These are phyloP conservation scores for Cynodonichthys magdalenae DNA, from an alignment of 2,797 vertebrate genomes.

Conservation along the genomic window DNA sequence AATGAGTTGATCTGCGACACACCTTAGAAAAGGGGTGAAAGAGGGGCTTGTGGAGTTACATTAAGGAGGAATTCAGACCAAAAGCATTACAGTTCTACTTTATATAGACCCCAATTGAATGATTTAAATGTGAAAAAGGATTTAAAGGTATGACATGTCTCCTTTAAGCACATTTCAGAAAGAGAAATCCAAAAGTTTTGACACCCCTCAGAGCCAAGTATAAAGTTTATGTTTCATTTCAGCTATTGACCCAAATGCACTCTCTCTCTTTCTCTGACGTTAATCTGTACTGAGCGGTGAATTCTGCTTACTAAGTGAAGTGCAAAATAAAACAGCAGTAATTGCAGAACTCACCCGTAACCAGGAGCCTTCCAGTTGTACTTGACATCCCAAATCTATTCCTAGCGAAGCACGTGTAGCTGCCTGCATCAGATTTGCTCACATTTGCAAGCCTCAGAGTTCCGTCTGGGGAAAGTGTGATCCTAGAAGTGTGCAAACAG, in stretches of 20 bases:
- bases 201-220: slow-evolving; percentile 29
- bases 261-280: slow-evolving; percentile 16
- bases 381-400: slow-evolving; percentile 93
- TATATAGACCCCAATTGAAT: no score
- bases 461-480: slow-evolving; percentile 87
- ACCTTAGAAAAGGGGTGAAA: no score
- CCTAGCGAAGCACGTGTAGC: slow-evolving; percentile 90
- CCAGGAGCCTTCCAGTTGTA: slow-evolving; percentile 87
- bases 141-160: no score
- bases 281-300: slow-evolving; percentile 57
- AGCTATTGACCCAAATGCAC: slow-evolving; percentile 56
- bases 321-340: slow-evolving; percentile 11
- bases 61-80: no score
- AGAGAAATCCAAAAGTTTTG: slow-evolving; percentile 26
- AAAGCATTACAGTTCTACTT: no score
- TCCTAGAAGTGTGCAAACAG: slow-evolving; percentile 73
- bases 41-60: no score
- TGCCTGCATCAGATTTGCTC: slow-evolving; percentile 89
- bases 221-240: slow-evolving; percentile 37
- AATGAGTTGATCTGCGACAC: no score
- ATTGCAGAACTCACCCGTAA: slow-evolving; percentile 84
- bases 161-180: neutral
- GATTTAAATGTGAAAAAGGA: no score
- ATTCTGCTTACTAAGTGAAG: slow-evolving; percentile 64
- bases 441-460: slow-evolving; percentile 88